Conservation (phyloP, 2,113 vertebrate species). For the Oreochromis niloticus region DNA sequence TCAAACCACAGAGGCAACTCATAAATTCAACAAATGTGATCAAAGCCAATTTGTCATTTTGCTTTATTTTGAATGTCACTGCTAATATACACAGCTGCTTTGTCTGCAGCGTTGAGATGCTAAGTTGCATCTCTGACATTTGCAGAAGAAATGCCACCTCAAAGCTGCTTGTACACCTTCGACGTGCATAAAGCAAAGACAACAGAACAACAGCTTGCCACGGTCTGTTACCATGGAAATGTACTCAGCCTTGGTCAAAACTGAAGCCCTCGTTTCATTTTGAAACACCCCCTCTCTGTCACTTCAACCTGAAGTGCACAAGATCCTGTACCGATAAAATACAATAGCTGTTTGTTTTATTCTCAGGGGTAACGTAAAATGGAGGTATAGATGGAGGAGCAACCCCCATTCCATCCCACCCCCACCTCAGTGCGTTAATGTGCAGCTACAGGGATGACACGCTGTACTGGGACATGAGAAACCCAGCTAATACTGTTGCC, state of each 20-base stretch:
- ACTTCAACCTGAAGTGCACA: background rate
- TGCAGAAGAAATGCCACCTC: conserved; percentile 43
- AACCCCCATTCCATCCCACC: background rate
- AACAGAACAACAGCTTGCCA: conserved; percentile 36
- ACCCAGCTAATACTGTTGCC: conserved; percentile 70
- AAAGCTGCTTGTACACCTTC: conserved; percentile 12
- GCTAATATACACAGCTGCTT: conserved; percentile 6
- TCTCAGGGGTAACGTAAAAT: conserved; percentile 46
- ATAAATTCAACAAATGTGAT: conserved; percentile 1
- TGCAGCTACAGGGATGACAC: conserved; percentile 44
- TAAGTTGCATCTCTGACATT: conserved; percentile 51
- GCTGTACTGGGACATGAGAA: conserved; percentile 58
- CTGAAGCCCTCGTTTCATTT: background rate
- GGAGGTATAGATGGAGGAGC: conserved; percentile 21
- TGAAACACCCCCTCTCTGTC: background rate
- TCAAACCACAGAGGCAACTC: background rate
- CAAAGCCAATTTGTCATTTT: background rate
- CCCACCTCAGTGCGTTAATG: background rate
- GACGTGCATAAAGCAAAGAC: conserved; percentile 19
- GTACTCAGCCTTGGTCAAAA: background rate
- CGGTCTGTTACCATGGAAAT: conserved; percentile 62
- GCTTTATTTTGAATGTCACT: conserved; percentile 20
- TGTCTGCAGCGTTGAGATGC: background rate
- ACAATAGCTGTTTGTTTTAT: conserved; percentile 31
- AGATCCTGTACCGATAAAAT: background rate